phyloP scores from a whole-genome alignment of 2,797 vertebrate genomes.

The Chelon labrosus region DNA sequence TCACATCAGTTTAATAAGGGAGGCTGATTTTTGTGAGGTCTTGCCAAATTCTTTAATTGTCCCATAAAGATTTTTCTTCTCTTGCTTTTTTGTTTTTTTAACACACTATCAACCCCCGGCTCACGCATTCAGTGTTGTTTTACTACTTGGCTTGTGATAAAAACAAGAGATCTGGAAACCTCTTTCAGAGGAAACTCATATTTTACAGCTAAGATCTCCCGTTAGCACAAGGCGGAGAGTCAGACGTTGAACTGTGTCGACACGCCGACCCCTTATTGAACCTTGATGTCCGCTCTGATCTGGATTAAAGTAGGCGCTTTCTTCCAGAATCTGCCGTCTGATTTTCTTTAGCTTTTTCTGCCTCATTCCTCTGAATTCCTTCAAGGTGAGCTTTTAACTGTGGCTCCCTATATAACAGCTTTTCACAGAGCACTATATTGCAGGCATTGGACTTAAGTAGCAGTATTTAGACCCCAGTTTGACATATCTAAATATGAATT shows the following conservation, averaged over 20 bases:
- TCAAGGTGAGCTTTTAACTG: conserved; percentile 17
- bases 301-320: conserved; percentile 48
- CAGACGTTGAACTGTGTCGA: conserved; percentile 44
- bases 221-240: conserved; percentile 48
- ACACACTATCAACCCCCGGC: conserved; percentile 57
- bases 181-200: conserved; percentile 44
- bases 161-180: conserved; percentile 66
- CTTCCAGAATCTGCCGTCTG: conserved; percentile 32
- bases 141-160: conserved; percentile 70
- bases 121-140: conserved; percentile 66
- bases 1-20: conserved; percentile 50
- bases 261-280: conserved; percentile 65
- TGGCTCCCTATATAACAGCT: conserved; percentile 9
- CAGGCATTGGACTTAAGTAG: conserved; percentile 21
- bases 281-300: conserved; percentile 50
- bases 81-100: conserved; percentile 28
- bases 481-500: conserved; percentile 22
- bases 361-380: conserved; percentile 35
- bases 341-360: conserved; percentile 34
- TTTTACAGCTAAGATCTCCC: conserved; percentile 40
- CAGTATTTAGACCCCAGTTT: conserved; percentile 19
- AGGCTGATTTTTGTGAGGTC: conserved; percentile 60
- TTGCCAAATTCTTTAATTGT: conserved; percentile 76
- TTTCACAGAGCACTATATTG: conserved; percentile 20
- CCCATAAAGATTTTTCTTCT: conserved; percentile 73